Base-by-base conservation (phyloP, 2,113 vertebrate species). In the Chaetops frenatus region DNA sequence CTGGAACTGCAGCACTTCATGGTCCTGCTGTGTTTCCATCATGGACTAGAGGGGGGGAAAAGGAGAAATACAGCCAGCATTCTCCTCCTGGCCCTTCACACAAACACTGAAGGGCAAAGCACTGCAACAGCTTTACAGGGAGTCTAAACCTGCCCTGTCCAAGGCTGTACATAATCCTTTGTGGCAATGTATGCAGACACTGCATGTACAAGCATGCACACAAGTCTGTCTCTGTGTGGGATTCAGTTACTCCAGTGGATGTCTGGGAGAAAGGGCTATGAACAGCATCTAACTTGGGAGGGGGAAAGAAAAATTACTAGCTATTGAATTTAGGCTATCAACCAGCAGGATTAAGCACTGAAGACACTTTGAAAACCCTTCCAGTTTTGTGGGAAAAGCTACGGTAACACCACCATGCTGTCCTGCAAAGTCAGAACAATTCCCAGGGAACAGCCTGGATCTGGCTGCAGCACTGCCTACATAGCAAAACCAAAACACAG, bases 381-480 rank as follows among this genome's bases (percentile, higher is more conserved):
- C 84, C 71, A 45, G 57, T 27, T 65, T 3, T 23, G 74, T 4
- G 3, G 77, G 36, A 27, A 45, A 65, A 62, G 66, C 81, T 0
- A 2, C 1, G 1, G 25, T 36, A 90, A 15, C 42, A 20, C 10
- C 2, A 4, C 62, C 0, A 0, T 1, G 47, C 40, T 40, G 64
- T 73, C 81, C 90, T 44, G 51, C 42, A 48, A 64, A 87, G 62
- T 13, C 66, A 70, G 21, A 88, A 50, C 56, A 50, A 80, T 83
- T 94, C 90, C 94, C 94, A 81, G 70, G 58, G 81, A 73, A 45
- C 54, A 31, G 19, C 29, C 53, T 54, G 81, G 81, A 42, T 73
- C 82, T 66, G 71, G 64, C 84, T 76, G 88, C 90, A 67, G 87
- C 74, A 22, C 61, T 73, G 92, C 76, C 83, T 66, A 58, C 40